A percentile compares a stretch with the other conserved stretches of the same genome.
Evolutionary conservation across 2,113 vertebrate species (phyloP).

Genomic region (Callaeas wilsoni): DNA sequence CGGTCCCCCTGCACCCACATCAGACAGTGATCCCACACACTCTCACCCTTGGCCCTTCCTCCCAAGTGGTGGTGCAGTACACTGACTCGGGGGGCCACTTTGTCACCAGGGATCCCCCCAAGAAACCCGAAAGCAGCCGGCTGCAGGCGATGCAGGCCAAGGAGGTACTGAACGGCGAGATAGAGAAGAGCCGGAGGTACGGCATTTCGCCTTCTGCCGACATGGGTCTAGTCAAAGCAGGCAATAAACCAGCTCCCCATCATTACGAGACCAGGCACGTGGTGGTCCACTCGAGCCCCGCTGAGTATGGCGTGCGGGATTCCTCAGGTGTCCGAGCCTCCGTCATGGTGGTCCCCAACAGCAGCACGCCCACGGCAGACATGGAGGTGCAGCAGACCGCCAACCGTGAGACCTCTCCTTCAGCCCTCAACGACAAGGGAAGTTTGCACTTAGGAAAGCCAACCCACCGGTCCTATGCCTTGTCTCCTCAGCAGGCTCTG

Average conservation of each 20-base stretch:
- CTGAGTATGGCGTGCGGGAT: conserved; percentile 84
- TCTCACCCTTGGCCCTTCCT: conserved; percentile 82
- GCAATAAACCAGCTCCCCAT: conserved; percentile 77
- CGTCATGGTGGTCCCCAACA: conserved; percentile 91
- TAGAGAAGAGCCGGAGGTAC: conserved; percentile 84
- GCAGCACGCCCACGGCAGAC: conserved; percentile 78
- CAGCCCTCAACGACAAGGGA: conserved; percentile 79
- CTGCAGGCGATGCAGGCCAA: conserved; percentile 76
- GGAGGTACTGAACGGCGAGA: conserved; percentile 90
- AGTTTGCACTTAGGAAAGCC: conserved; percentile 85
- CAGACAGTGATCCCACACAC: conserved; percentile 84
- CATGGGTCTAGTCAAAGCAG: conserved; percentile 74
- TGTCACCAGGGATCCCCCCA: conserved; percentile 68
- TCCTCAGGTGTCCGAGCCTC: conserved; percentile 82
- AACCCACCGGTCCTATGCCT: conserved; percentile 77
- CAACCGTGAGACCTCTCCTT: conserved; percentile 76
- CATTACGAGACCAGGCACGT: conserved; percentile 88
- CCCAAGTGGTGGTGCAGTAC: conserved; percentile 90
- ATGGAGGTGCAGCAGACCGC: conserved; percentile 72
- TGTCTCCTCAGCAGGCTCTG: conserved; percentile 81
- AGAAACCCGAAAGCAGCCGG: conserved; percentile 80
- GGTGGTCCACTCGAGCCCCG: conserved; percentile 78
- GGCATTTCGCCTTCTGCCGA: conserved; percentile 65
- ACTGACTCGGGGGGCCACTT: conserved; percentile 77
- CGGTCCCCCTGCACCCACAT: conserved; percentile 85